Percentiles rank a stretch among this genome's conserved stretches.
Evolutionary conservation across 1,140 invertebrate species (phyloP).

Genomic region (Cyclina sinensis): DNA sequence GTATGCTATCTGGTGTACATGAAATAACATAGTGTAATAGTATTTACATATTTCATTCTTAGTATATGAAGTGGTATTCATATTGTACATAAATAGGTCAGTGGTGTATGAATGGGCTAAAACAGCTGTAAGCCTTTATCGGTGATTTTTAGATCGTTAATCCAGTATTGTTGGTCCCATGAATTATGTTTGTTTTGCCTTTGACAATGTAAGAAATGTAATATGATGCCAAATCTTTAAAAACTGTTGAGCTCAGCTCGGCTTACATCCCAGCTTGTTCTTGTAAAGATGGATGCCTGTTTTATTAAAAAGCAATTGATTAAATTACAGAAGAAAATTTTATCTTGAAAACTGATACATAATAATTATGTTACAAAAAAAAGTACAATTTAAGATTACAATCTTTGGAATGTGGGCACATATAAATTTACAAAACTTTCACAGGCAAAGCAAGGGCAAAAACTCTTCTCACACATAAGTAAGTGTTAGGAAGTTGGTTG

Average conservation of each 20-base stretch:
- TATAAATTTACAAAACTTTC: too few species aligned
- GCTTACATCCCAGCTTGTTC: background rate
- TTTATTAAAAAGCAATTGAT: too few species aligned
- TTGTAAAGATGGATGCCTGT: background rate
- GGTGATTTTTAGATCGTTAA: background rate
- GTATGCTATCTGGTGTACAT: background rate
- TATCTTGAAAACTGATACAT: too few species aligned
- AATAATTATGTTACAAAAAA: too few species aligned
- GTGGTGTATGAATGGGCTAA: slow-evolving; percentile 3
- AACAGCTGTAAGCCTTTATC: slow-evolving; percentile 14
- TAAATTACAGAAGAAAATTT: too few species aligned
- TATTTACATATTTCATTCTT: background rate
- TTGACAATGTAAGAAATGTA: slow-evolving; percentile 18
- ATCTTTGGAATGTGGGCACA: too few species aligned
- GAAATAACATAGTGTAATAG: slow-evolving; percentile 1
- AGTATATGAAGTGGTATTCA: background rate
- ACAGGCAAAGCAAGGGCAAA: too few species aligned
- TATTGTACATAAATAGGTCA: background rate
- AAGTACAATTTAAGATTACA: too few species aligned
- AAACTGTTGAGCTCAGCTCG: slow-evolving; percentile 25
- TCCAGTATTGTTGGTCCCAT: background rate
- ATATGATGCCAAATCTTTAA: slow-evolving; percentile 22
- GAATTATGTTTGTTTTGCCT: slow-evolving; percentile 40
- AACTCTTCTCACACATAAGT: too few species aligned
- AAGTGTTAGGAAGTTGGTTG: too few species aligned